These are phyloP conservation scores for Gymnoscelis rufifasciata DNA, from an alignment of 2,888 invertebrate genomes.

Conservation along the genomic window DNA sequence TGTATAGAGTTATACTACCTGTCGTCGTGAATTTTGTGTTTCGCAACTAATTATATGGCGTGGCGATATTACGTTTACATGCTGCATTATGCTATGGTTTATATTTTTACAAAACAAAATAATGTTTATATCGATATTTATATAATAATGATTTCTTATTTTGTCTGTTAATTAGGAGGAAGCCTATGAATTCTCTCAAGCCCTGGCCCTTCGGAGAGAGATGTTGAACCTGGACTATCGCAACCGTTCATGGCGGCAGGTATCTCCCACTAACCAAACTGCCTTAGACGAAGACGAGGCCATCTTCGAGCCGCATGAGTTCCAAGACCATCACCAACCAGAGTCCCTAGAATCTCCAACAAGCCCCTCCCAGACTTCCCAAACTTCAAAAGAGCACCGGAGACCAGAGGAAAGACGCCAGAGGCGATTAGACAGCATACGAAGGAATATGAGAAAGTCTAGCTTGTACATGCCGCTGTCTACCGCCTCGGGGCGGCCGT, in stretches of 20 bases:
- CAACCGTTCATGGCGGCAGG: constrained; percentile 50
- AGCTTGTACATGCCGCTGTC: constrained; percentile 84
- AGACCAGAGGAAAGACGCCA: constrained; percentile 76
- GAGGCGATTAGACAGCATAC: constrained; percentile 58
- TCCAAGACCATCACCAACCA: constrained; percentile 44
- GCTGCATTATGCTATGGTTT: too few relatives aligned
- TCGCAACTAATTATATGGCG: too few relatives aligned
- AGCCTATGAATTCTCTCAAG: constrained; percentile 55
- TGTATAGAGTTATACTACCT: too few relatives aligned
- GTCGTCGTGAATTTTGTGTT: too few relatives aligned
- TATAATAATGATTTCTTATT: too few relatives aligned
- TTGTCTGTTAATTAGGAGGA: constrained; percentile 44
- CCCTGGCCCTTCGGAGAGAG: constrained; percentile 30
- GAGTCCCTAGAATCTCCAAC: constrained; percentile 83
- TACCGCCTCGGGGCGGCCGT: constrained; percentile 50
- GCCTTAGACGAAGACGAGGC: constrained; percentile 39
- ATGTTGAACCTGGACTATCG: constrained; percentile 67
- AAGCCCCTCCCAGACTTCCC: constrained; percentile 87
- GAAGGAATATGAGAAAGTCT: constrained; percentile 76
- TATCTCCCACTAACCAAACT: constrained; percentile 41
- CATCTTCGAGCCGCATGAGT: constrained; percentile 54
- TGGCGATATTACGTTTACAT: too few relatives aligned
- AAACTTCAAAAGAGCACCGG: constrained; percentile 81
- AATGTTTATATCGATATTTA: too few relatives aligned
- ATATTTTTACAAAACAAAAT: too few relatives aligned